Percentiles rank a stretch among this genome's conserved stretches.
Evolutionary conservation across 2,888 invertebrate genomes (phyloP).

Genomic region (Harpagoxenus sublaevis): DNA sequence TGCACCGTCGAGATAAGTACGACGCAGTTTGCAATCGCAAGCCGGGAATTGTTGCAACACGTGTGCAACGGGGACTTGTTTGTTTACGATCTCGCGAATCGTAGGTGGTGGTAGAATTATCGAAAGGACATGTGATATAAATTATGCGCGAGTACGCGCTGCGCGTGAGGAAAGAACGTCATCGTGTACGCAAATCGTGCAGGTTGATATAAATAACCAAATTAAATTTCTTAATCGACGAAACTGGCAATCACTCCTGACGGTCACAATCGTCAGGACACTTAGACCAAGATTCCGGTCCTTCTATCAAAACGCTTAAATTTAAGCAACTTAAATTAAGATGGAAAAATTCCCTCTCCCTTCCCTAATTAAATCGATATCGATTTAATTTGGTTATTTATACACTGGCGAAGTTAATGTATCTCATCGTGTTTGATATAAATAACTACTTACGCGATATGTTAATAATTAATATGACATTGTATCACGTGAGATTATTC

Average conservation of each 20-base stretch:
- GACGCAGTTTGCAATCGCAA: conserved; percentile 16
- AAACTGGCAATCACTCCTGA: too few species aligned
- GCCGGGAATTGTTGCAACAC: conserved; percentile 38
- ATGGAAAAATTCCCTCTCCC: too few species aligned
- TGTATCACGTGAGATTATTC: not conserved
- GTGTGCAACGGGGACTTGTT: conserved; percentile 21
- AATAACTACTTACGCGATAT: conserved; percentile 37
- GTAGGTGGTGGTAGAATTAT: conserved; percentile 20
- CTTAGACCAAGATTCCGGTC: too few species aligned
- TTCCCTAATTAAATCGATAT: too few species aligned
- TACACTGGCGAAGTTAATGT: too few species aligned
- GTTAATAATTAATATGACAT: conserved; percentile 18
- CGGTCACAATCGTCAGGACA: too few species aligned
- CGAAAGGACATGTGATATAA: conserved; percentile 32
- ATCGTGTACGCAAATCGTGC: conserved; percentile 9
- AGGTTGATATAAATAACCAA: conserved; percentile 36
- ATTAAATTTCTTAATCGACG: too few species aligned
- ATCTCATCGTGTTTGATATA: too few species aligned
- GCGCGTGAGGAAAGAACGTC: conserved; percentile 1
- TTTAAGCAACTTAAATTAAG: too few species aligned
- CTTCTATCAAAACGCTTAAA: too few species aligned
- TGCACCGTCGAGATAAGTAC: conserved; percentile 3
- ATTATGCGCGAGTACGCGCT: not conserved
- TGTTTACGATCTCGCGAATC: conserved; percentile 32
- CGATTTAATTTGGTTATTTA: too few species aligned